Conservation (phyloP, 2,888 invertebrate species). For the Xanthorhoe spadicearia region DNA sequence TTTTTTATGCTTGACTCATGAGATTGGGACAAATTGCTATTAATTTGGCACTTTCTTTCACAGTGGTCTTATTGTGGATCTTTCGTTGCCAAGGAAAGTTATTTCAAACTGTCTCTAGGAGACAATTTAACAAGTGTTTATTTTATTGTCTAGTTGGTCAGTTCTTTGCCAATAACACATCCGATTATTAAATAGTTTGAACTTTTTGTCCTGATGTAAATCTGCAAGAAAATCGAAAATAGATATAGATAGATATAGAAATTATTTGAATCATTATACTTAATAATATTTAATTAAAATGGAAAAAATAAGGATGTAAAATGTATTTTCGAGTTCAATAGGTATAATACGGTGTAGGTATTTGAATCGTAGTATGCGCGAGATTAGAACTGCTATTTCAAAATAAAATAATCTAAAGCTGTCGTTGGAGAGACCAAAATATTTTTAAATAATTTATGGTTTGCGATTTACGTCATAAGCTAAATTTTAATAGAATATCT, state of each 20-base stretch:
- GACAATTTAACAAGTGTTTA: slow-evolving; percentile 72
- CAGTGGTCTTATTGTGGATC: slow-evolving; percentile 50
- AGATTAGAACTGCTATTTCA: slow-evolving; percentile 46
- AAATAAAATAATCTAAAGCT: slow-evolving; percentile 52
- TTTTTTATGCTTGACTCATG: slow-evolving; percentile 27
- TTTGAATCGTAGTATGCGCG: slow-evolving; percentile 31
- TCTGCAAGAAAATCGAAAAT: too few species aligned
- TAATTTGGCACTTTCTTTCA: slow-evolving; percentile 67
- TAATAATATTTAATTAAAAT: background rate
- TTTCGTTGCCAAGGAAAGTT: slow-evolving; percentile 70
- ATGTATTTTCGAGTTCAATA: slow-evolving; percentile 30
- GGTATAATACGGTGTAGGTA: slow-evolving; percentile 17
- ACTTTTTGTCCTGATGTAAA: slow-evolving; percentile 44
- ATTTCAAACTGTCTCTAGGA: slow-evolving; percentile 68
- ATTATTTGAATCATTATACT: background rate
- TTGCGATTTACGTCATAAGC: slow-evolving; percentile 60
- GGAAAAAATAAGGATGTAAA: background rate
- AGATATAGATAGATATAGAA: too few species aligned
- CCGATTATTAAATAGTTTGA: slow-evolving; percentile 69
- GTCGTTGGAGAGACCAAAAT: slow-evolving; percentile 53
- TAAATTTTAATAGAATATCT: slow-evolving; percentile 44
- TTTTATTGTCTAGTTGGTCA: slow-evolving; percentile 57
- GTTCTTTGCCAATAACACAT: slow-evolving; percentile 74
- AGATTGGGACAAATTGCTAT: slow-evolving; percentile 53
- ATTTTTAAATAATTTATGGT: slow-evolving; percentile 57